Evolutionary conservation across 2,888 invertebrate species (phyloP).

Genomic region (Dexiosoma caninum): DNA sequence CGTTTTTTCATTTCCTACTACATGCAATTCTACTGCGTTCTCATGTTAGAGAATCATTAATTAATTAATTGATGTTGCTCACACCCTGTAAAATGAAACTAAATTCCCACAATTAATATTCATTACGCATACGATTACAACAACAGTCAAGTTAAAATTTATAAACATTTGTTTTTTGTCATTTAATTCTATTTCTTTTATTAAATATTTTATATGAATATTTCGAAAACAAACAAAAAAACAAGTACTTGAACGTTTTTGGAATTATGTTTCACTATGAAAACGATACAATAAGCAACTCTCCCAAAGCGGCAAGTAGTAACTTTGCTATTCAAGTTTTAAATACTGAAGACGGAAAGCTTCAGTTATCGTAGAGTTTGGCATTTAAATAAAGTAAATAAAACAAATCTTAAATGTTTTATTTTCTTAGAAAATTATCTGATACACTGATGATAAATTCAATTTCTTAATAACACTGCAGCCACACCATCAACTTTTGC

Average conservation of each 20-base stretch:
- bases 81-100: constrained; percentile 51
- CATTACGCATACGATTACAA: constrained; percentile 48
- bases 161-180: background rate
- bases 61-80: constrained; percentile 39
- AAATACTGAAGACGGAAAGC: no score
- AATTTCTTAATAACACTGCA: no score
- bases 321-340: no score
- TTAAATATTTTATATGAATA: constrained; percentile 23
- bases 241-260: background rate
- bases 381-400: no score
- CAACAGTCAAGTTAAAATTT: constrained; percentile 21
- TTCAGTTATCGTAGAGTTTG: no score
- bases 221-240: background rate
- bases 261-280: constrained; percentile 34
- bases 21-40: constrained; percentile 15
- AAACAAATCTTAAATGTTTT: no score
- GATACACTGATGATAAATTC: no score
- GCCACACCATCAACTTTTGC: no score
- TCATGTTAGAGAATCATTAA: constrained; percentile 35
- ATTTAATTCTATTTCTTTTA: constrained; percentile 2
- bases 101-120: constrained; percentile 55
- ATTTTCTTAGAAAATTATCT: no score
- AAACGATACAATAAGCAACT: no score
- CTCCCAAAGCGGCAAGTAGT: no score
- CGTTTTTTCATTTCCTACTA: background rate